phyloP scores from a whole-genome alignment of 2,888 invertebrate species.

The Coelopa pilipes region DNA sequence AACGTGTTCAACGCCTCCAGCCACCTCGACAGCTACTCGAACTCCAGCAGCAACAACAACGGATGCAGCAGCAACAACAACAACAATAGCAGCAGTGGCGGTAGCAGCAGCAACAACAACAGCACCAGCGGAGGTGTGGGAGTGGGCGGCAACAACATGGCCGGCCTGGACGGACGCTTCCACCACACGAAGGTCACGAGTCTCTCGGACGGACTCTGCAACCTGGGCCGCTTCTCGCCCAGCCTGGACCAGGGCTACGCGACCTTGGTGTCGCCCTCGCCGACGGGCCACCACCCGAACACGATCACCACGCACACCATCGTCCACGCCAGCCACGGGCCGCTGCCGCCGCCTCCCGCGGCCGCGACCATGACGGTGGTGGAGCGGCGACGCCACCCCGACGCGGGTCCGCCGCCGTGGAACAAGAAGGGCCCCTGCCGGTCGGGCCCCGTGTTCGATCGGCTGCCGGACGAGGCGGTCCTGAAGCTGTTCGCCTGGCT shows the following conservation, averaged over 20 bases:
- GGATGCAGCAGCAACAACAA: slow-evolving; percentile 46
- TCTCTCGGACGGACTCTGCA: slow-evolving; percentile 64
- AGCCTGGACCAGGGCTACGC: slow-evolving; percentile 85
- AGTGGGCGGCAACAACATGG: slow-evolving; percentile 48
- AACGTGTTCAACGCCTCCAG: slow-evolving; percentile 57
- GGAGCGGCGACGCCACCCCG: slow-evolving; percentile 46
- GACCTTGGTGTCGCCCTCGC: slow-evolving; percentile 75
- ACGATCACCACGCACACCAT: slow-evolving; percentile 50
- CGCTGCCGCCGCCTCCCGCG: slow-evolving; percentile 36
- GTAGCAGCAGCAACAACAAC: too few relatives aligned
- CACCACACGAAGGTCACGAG: slow-evolving; percentile 65
- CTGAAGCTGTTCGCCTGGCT: slow-evolving; percentile 78
- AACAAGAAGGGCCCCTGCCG: slow-evolving; percentile 64
- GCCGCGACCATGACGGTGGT: slow-evolving; percentile 45
- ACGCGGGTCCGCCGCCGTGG: slow-evolving; percentile 63
- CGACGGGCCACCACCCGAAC: slow-evolving; percentile 61
- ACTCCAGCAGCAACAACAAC: slow-evolving; percentile 47
- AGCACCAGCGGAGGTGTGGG: too few relatives aligned
- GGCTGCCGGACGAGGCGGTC: slow-evolving; percentile 75
- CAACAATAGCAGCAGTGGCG: too few relatives aligned
- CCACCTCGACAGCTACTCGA: slow-evolving; percentile 52
- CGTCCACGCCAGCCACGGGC: slow-evolving; percentile 49
- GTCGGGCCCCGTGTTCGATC: slow-evolving; percentile 70
- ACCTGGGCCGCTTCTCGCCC: slow-evolving; percentile 71
- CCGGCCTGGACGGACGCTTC: slow-evolving; percentile 58